Conservation (phyloP, 2,888 invertebrate genomes). For the Diplolepis rosae region DNA sequence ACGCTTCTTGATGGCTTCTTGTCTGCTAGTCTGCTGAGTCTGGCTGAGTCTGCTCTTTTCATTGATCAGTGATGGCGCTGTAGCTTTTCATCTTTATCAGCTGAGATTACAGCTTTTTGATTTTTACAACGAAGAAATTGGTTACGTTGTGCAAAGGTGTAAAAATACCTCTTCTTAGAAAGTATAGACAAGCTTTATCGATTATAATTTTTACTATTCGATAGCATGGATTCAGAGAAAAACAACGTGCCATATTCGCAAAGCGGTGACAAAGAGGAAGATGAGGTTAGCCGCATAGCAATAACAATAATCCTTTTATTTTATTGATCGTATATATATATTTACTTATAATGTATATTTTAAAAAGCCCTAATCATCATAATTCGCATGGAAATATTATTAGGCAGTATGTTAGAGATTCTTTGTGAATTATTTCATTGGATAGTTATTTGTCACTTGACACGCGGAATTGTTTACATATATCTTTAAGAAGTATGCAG, state of each 20-base stretch:
- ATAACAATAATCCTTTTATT: background rate
- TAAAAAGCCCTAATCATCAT: background rate
- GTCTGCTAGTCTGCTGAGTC: too few species aligned
- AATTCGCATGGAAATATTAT: background rate
- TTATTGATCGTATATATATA: background rate
- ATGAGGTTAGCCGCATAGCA: conserved; percentile 77
- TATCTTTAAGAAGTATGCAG: too few species aligned
- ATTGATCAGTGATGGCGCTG: background rate
- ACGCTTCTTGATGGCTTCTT: too few species aligned
- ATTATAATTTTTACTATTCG: background rate
- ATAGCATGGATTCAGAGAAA: conserved; percentile 49
- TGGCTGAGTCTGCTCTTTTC: background rate
- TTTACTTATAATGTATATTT: too few species aligned
- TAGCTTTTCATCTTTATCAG: too few species aligned
- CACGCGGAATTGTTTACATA: too few species aligned
- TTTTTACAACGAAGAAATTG: background rate
- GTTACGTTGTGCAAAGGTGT: background rate
- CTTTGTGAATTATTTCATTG: background rate
- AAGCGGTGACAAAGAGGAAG: conserved; percentile 78
- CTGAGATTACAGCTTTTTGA: background rate
- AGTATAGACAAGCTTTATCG: background rate
- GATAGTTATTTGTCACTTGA: too few species aligned
- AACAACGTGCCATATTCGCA: conserved; percentile 72
- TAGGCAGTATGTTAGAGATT: background rate
- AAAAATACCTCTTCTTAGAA: background rate